Evolutionary conservation across 2,888 invertebrate genomes (phyloP).

Genomic region (Drosophila recens): DNA sequence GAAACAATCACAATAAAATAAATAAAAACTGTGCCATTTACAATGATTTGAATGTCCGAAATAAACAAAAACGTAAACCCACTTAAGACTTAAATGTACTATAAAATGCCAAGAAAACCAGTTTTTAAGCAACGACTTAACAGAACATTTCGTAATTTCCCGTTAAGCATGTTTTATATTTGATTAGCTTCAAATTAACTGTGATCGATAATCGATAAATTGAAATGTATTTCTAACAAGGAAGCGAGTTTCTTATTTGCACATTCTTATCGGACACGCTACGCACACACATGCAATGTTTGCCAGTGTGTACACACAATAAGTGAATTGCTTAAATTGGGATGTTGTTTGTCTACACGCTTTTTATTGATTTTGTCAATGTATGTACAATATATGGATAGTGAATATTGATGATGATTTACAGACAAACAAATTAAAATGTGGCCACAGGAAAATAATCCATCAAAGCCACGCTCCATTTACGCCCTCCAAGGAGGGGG

Average conservation of each 20-base stretch:
- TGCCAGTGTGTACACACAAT: slow-evolving; percentile 41
- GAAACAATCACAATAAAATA: no score
- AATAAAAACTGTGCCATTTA: slow-evolving; percentile 30
- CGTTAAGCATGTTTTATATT: slow-evolving; percentile 20
- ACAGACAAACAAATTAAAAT: slow-evolving; percentile 12
- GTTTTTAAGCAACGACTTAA: slow-evolving; percentile 8
- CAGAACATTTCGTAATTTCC: slow-evolving; percentile 20
- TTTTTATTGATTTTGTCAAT: slow-evolving; percentile 71
- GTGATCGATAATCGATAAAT: slow-evolving; percentile 16
- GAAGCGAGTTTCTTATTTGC: slow-evolving; percentile 21
- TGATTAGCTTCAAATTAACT: slow-evolving; percentile 3
- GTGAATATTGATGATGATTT: slow-evolving; percentile 37
- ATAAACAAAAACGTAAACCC: slow-evolving; percentile 17
- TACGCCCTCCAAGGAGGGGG: slow-evolving; percentile 20
- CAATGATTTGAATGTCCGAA: slow-evolving; percentile 29
- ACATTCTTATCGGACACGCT: slow-evolving; percentile 11
- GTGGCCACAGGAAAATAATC: slow-evolving; percentile 57
- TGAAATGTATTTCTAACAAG: slow-evolving; percentile 16
- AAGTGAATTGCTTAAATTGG: slow-evolving; percentile 50
- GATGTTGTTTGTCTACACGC: slow-evolving; percentile 40
- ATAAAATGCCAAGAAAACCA: slow-evolving; percentile 15
- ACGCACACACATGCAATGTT: neutral
- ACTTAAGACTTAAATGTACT: slow-evolving; percentile 17
- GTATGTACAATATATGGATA: no score
- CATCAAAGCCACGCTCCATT: slow-evolving; percentile 75